Evolutionary conservation across 2,888 invertebrate genomes (phyloP).

Genomic region (Hirtodrosophila duncani): DNA sequence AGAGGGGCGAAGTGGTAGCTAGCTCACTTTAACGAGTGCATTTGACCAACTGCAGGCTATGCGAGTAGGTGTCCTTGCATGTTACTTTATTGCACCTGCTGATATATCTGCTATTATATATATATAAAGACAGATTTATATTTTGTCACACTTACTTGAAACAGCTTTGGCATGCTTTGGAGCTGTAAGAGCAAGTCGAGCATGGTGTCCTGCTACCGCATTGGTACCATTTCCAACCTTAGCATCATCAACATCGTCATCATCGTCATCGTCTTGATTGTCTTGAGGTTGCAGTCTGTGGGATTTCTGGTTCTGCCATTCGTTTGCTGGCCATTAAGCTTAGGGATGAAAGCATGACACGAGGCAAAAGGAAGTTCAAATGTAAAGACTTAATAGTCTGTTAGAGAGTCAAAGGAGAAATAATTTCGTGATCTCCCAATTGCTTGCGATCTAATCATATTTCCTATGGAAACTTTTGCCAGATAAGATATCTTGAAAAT

Average conservation of each 20-base stretch:
- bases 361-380: neutral
- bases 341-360: constrained; percentile 12
- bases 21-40: constrained; percentile 49
- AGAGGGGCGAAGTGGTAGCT: neutral
- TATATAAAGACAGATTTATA: constrained; percentile 30
- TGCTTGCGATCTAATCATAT: too few relatives aligned
- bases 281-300: constrained; percentile 48
- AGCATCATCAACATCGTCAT: constrained; percentile 24
- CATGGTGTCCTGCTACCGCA: constrained; percentile 34
- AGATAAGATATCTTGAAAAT: too few relatives aligned
- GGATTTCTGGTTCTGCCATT: constrained; percentile 51
- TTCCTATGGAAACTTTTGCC: too few relatives aligned
- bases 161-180: constrained; percentile 40
- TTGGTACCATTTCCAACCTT: constrained; percentile 37
- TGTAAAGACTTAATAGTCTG: too few relatives aligned
- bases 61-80: too few relatives aligned
- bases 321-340: constrained; percentile 39
- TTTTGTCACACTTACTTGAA: constrained; percentile 41
- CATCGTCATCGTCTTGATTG: constrained; percentile 9
- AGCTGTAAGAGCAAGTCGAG: constrained; percentile 6
- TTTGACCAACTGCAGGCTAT: constrained; percentile 64
- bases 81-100: constrained; percentile 40
- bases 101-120: too few relatives aligned
- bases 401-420: too few relatives aligned
- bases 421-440: constrained; percentile 25